phyloP scores from a whole-genome alignment of 2,113 vertebrate genomes.

The Chionodraco myersi region DNA sequence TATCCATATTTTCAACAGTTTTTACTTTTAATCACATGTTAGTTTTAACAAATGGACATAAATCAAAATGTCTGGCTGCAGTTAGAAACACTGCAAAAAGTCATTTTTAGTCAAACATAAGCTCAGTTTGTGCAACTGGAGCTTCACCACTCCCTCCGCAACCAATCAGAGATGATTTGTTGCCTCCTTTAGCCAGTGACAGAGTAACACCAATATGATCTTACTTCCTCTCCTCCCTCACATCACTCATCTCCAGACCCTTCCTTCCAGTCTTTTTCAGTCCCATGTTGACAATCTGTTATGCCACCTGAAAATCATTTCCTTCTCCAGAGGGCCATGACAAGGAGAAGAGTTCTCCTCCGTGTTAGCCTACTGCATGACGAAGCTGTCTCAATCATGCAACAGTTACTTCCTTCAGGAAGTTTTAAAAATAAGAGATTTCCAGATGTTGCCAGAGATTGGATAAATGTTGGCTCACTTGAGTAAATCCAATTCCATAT shows the following conservation, averaged over 20 bases:
- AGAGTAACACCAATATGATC: slow-evolving; percentile 56
- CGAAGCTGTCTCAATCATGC: slow-evolving; percentile 40
- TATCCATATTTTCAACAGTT: slow-evolving; percentile 10
- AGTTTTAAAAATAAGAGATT: slow-evolving; percentile 42
- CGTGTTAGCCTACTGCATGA: slow-evolving; percentile 3
- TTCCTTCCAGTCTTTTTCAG: slow-evolving; percentile 3
- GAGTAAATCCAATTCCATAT: slow-evolving; percentile 44
- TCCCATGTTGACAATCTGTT: slow-evolving; percentile 41
- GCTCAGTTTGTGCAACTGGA: slow-evolving; percentile 7
- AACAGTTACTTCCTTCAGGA: slow-evolving; percentile 43
- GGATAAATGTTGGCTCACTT: slow-evolving; percentile 32
- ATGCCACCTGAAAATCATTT: slow-evolving; percentile 39
- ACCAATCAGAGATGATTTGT: slow-evolving; percentile 68
- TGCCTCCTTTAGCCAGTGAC: slow-evolving; percentile 38
- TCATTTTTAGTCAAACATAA: neutral
- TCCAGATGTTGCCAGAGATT: slow-evolving; percentile 25
- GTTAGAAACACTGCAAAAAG: neutral
- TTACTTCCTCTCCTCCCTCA: slow-evolving; percentile 49
- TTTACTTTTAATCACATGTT: neutral
- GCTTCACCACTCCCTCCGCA: slow-evolving; percentile 25
- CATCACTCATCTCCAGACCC: slow-evolving; percentile 6
- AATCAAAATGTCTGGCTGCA: slow-evolving; percentile 12
- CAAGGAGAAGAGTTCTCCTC: slow-evolving; percentile 8
- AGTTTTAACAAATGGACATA: neutral
- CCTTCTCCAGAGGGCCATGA: slow-evolving; percentile 24